Percentiles rank a stretch among this genome's conserved stretches.
phyloP scores from a whole-genome alignment of 2,888 invertebrate species.

The Orthosia cruda region DNA sequence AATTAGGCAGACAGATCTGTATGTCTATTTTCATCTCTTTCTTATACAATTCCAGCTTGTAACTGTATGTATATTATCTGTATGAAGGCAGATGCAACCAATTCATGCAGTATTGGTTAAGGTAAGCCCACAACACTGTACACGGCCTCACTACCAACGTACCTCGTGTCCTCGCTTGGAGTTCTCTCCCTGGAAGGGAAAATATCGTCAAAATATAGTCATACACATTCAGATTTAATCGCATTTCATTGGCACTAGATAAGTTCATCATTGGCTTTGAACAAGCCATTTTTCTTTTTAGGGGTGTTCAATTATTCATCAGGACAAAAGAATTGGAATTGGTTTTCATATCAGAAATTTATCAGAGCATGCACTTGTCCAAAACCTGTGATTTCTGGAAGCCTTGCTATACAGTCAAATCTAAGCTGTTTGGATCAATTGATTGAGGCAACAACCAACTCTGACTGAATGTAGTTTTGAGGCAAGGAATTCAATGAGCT shows the following conservation, averaged over 20 bases:
- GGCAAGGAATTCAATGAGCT: not conserved
- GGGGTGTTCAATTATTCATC: not conserved
- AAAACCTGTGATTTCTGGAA: not conserved
- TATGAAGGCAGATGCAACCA: constrained; percentile 60
- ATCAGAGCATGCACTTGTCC: constrained; percentile 10
- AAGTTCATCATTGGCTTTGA: not conserved
- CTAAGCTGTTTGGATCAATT: not conserved
- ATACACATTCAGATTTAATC: constrained; percentile 26
- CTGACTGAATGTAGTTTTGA: not conserved
- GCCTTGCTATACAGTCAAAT: not conserved
- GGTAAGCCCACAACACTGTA: constrained; percentile 63
- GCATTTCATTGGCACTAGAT: constrained; percentile 1
- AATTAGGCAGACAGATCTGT: not conserved
- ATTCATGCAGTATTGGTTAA: constrained; percentile 68
- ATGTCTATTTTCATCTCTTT: constrained; percentile 12
- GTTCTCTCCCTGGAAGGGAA: constrained; percentile 71
- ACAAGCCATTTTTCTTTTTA: not conserved
- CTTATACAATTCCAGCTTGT: constrained; percentile 42
- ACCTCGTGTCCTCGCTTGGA: constrained; percentile 70
- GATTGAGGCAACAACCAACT: not conserved
- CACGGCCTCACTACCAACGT: constrained; percentile 65
- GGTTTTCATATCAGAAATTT: not conserved
- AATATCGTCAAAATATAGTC: constrained; percentile 64
- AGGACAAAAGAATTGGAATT: not conserved
- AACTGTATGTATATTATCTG: constrained; percentile 47